These are phyloP conservation scores for Diarsia brunnea DNA, from an alignment of 2,888 invertebrate genomes.

Conservation along the genomic window DNA sequence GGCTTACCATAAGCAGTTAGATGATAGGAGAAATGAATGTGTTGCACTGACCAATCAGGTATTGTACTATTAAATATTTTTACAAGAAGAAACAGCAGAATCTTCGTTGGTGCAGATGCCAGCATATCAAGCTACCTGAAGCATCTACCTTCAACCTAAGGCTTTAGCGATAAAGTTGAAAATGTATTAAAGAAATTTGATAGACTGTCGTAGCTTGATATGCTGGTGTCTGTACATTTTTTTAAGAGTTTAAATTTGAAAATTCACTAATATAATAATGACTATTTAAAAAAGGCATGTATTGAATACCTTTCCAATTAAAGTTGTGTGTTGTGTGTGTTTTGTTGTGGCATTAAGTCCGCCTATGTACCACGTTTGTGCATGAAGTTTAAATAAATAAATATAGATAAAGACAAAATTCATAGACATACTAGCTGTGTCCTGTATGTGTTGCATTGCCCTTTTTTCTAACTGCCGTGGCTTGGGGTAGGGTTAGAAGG, in stretches of 20 bases:
- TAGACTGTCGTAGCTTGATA: too few relatives aligned
- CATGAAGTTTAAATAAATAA: too few relatives aligned
- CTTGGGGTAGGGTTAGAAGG: too few relatives aligned
- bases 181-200: too few relatives aligned
- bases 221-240: neutral
- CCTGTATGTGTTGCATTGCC: too few relatives aligned
- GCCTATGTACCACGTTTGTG: too few relatives aligned
- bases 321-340: too few relatives aligned
- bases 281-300: neutral
- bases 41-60: conserved; percentile 92
- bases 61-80: conserved; percentile 28
- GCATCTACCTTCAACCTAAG: too few relatives aligned
- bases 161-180: too few relatives aligned
- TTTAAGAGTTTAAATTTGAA: neutral
- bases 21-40: conserved; percentile 92
- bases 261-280: neutral
- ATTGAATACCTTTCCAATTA: neutral
- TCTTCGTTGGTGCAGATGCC: neutral
- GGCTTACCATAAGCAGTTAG: conserved; percentile 93
- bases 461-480: too few relatives aligned
- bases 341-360: too few relatives aligned
- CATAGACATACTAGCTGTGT: neutral
- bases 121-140: too few relatives aligned
- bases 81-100: neutral
- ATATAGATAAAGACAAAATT: neutral